Evolutionary conservation across 1,140 invertebrate species (phyloP).

Genomic region (Musca vetustissima): DNA sequence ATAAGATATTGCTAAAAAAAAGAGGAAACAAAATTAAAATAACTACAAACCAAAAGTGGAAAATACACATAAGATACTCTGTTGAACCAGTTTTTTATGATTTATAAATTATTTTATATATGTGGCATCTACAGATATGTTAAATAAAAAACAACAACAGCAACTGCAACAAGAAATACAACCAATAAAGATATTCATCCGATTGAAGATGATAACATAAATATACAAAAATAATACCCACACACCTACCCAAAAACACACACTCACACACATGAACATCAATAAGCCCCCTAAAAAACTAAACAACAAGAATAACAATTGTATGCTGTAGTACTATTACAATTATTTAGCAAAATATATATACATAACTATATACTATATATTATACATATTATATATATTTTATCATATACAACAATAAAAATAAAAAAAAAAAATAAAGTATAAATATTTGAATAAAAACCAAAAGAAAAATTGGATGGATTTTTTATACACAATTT

Average conservation of each 20-base stretch:
- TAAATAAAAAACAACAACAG: background rate
- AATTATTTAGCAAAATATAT: constrained; percentile 25
- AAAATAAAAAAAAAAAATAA: constrained; percentile 11
- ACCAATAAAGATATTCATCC: too few relatives aligned
- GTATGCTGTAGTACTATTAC: constrained; percentile 22
- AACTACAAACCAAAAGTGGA: background rate
- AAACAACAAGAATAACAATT: background rate
- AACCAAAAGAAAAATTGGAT: constrained; percentile 11
- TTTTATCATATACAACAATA: constrained; percentile 21
- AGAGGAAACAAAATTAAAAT: background rate
- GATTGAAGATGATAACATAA: background rate
- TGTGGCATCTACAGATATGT: constrained; percentile 2
- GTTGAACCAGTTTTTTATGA: background rate
- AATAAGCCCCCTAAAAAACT: too few relatives aligned
- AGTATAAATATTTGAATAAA: constrained; percentile 13
- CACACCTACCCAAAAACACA: too few relatives aligned
- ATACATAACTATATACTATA: constrained; percentile 23
- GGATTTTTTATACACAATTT: constrained; percentile 17
- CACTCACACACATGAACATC: too few relatives aligned
- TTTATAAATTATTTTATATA: background rate
- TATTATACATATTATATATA: constrained; percentile 24
- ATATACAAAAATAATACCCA: background rate
- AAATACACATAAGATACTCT: background rate
- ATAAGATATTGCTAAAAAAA: too few relatives aligned
- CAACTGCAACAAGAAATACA: too few relatives aligned